Evolutionary conservation across 2,888 invertebrate genomes (phyloP), one percentile per base, ranked within the genome.

Genomic region (Himalopsyche kuldschensis): DNA sequence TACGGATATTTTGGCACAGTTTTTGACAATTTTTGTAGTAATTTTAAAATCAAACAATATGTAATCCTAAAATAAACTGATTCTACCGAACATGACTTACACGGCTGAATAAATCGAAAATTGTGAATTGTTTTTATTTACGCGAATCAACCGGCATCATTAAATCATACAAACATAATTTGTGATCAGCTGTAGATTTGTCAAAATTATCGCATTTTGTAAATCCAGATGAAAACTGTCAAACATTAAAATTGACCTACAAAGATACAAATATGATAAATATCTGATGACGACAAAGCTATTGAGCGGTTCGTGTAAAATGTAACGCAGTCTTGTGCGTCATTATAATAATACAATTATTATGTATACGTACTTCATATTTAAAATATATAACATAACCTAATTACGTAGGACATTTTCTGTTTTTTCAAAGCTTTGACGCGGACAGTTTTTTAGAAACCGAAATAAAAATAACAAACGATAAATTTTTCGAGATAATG

Each of bases 101-200:
- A 24, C 30, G 30, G 32, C 27, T 75, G 76, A 55, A 55, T 55
- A 55, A 55, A 55, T 55, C 5, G 15, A 55, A 55, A 55, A 20
- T 8, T 76, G 20, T 27, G 30, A 15, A 47, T 48, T 47, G 75
- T 81, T 32, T 32, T 35, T 32, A 78, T 35, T 41, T 79, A 47
- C 35, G 48, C 17, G 48, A 30, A 69, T 55, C 76, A 41, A 55
- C 84, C 81, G 81, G 84, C 80, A 35, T 48, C 79, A 77, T 76
- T 81, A 81, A 83, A 83, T 81, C 81, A 84, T 84, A 81, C 84
- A 84, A 84, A 84, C 80, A 81, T 63, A 80, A 83, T 75, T 80
- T 78, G 63, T 55, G 84, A 84, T 84, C 84, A 84, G 84, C 84
- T 84, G 84, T 81, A 79, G 75, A 32, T 80, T 30, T 75, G 75